Conservation (phyloP, 1,140 invertebrate genomes). For the Paraescarpia echinospica region DNA sequence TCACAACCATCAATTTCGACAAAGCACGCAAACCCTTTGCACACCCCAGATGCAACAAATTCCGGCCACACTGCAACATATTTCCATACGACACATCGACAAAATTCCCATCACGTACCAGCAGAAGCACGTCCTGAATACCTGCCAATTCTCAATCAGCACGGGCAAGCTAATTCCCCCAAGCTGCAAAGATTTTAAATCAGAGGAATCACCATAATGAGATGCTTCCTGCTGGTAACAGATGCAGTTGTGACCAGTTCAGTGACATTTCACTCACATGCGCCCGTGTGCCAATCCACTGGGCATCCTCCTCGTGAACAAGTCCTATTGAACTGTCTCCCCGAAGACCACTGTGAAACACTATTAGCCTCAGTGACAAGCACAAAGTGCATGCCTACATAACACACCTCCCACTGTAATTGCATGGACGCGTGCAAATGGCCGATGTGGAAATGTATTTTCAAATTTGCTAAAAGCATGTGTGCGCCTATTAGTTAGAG, state of each 20-base stretch:
- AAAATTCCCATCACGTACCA: not conserved
- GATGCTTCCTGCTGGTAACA: not conserved
- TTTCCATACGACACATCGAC: not conserved
- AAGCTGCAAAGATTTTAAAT: not conserved
- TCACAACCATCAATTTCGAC: not conserved
- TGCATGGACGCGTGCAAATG: not conserved
- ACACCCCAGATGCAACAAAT: not conserved
- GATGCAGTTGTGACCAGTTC: not conserved
- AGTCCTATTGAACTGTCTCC: not conserved
- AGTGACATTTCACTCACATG: not conserved
- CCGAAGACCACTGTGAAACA: not conserved
- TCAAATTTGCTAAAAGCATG: constrained; percentile 6
- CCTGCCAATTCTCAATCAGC: not conserved
- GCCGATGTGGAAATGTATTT: not conserved
- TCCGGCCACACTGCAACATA: not conserved
- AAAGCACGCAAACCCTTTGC: not conserved
- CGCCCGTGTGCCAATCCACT: not conserved
- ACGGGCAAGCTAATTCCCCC: not conserved
- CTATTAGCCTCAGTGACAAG: not conserved
- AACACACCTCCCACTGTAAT: not conserved
- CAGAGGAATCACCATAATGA: not conserved
- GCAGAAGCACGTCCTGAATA: not conserved
- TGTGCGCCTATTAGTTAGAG: not conserved
- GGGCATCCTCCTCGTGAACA: not conserved
- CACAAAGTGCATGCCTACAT: not conserved